Percentiles rank a stretch among this genome's conserved stretches.
These are phyloP conservation scores for Diachasmimorpha longicaudata DNA, from an alignment of 1,140 invertebrate genomes.

Conservation along the genomic window DNA sequence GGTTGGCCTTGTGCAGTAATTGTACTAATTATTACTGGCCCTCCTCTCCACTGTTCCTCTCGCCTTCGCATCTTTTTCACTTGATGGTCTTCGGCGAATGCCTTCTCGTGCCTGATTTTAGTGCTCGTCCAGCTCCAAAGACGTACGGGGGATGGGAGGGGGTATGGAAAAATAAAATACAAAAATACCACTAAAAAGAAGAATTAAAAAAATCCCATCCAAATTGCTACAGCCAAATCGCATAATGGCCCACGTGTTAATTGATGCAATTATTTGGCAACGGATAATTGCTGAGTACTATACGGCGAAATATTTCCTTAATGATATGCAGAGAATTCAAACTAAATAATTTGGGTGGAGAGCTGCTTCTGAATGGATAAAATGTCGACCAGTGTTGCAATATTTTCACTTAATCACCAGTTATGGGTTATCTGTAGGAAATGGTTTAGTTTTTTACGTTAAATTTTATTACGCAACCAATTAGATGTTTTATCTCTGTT, in stretches of 20 bases:
- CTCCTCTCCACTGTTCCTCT: slow-evolving; percentile 29
- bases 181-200: neutral
- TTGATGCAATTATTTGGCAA: slow-evolving; percentile 17
- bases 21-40: slow-evolving; percentile 60
- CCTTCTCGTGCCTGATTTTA: slow-evolving; percentile 21
- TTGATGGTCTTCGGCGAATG: slow-evolving; percentile 19
- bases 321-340: slow-evolving; percentile 1
- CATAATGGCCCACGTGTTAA: slow-evolving; percentile 21
- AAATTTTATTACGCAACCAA: neutral
- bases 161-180: neutral
- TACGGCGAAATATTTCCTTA: neutral
- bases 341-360: neutral
- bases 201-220: neutral
- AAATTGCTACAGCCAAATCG: slow-evolving; percentile 10
- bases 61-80: slow-evolving; percentile 25
- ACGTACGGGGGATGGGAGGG: neutral
- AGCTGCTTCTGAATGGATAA: neutral
- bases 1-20: slow-evolving; percentile 60
- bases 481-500: neutral
- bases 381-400: neutral
- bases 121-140: neutral
- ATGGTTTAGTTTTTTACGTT: no score
- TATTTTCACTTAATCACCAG: neutral
- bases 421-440: neutral
- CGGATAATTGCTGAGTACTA: slow-evolving; percentile 15